Evolutionary conservation across 2,113 vertebrate genomes (phyloP), one percentile per base, ranked within the genome.

Genomic region (Rhinolophus sinicus): DNA sequence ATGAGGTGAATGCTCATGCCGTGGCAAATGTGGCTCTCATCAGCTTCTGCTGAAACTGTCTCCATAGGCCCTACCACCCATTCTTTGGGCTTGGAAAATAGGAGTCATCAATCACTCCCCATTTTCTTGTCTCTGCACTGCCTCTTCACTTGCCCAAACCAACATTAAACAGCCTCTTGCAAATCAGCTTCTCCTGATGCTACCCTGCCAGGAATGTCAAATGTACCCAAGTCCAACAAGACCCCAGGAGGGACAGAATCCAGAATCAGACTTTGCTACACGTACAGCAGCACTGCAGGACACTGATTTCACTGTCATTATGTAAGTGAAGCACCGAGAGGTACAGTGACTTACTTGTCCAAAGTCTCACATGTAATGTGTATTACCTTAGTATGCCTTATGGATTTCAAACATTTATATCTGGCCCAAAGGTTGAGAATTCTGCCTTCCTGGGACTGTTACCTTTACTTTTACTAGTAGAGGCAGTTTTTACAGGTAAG

Each of bases 31-130:
- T 24, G 21, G 14, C 1, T 69, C 14, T 47, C 21, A 1, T 38
- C 9, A 82, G 18, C 18, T 54, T 84, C 30, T 62, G 21, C 21
- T 47, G 33, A 88, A 90, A 64, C 15, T 52, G 30, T 50, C 4
- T 40, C 30, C 2, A 16, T 26, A 50, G 2, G 4, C 12, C 28
- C 24, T 75, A 16, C 3, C 24, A 44, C 1, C 22, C 3, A 64
- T 4, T 15, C 24, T 35, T 56, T 30, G 8, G 7, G 13, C 10
- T 35, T 82, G 2, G 5, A 26, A 8, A 3, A 9, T 70, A 7
- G 2, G 0, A 14, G 15, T 40, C 11, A 33, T 19, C 38, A n/a
- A 22, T 4, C 62, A 15, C 4, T 52, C 3, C 11, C 4, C 4
- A 28, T 60, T 35, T 35, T 77, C 14, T 10, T 62, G 2, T 52